phyloP scores from a whole-genome alignment of 2,113 vertebrate genomes.

The Chloebia gouldiae region DNA sequence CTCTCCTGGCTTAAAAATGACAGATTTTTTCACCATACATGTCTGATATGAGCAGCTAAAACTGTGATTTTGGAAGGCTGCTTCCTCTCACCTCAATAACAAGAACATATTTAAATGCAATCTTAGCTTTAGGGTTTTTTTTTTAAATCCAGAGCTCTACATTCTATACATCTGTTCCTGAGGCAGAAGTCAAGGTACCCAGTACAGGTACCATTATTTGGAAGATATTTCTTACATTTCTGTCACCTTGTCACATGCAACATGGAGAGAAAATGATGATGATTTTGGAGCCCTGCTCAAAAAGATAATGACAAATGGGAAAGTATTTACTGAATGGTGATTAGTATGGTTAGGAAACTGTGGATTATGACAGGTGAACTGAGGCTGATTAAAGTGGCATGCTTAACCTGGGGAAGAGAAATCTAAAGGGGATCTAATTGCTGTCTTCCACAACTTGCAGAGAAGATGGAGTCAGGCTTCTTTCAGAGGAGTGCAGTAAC shows the following conservation, averaged over 20 bases:
- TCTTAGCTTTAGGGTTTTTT: background rate
- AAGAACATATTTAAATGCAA: background rate
- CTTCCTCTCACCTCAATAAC: background rate
- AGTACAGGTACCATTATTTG: background rate
- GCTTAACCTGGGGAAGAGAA: background rate
- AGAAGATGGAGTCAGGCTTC: background rate
- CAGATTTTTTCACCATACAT: background rate
- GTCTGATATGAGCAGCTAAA: background rate
- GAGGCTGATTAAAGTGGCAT: background rate
- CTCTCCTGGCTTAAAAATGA: background rate
- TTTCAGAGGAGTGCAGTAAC: background rate
- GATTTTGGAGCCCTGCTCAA: background rate
- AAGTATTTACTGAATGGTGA: background rate
- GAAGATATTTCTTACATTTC: background rate
- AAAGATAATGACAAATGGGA: accelerated
- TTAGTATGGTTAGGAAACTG: background rate
- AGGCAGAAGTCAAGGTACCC: background rate
- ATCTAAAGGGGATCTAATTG: background rate
- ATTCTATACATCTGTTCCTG: background rate
- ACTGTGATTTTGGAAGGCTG: background rate
- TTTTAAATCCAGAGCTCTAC: background rate
- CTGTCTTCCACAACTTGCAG: background rate
- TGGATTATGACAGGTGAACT: background rate
- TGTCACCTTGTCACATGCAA: background rate
- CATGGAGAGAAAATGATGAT: background rate